Conservation (phyloP, 2,888 invertebrate species). For the Amblyjoppa proteus region DNA sequence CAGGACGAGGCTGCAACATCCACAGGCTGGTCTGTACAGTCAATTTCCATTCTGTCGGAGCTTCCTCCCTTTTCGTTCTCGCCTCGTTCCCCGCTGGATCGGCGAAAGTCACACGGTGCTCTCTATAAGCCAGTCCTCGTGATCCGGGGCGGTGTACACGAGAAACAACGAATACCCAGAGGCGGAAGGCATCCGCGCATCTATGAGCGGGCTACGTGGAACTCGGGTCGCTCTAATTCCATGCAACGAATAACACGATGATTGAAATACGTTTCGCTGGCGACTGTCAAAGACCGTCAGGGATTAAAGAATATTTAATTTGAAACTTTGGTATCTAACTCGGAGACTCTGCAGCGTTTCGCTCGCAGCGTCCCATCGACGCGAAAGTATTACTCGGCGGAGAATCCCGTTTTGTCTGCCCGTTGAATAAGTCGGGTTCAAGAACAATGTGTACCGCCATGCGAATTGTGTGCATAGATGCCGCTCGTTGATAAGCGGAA, state of each 20-base stretch:
- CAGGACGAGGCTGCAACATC: slow-evolving; percentile 17
- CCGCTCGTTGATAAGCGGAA: slow-evolving; percentile 42
- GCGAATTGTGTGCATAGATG: slow-evolving; percentile 28
- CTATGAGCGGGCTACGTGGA: slow-evolving; percentile 11
- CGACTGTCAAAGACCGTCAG: not conserved
- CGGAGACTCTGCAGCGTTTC: not conserved
- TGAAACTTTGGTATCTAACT: not conserved
- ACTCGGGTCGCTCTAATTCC: slow-evolving; percentile 11
- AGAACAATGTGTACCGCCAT: slow-evolving; percentile 35
- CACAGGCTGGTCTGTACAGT: not conserved
- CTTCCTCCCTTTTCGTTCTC: slow-evolving; percentile 10
- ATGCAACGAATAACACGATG: not conserved
- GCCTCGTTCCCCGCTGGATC: not conserved
- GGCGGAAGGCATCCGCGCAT: slow-evolving; percentile 1
- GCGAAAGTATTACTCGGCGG: not conserved
- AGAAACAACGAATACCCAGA: not conserved
- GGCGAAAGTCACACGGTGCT: slow-evolving; percentile 1
- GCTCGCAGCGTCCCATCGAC: not conserved
- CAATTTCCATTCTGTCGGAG: slow-evolving; percentile 4
- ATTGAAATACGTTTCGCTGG: slow-evolving; percentile 4
- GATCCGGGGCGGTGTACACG: slow-evolving; percentile 16
- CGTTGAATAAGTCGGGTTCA: slow-evolving; percentile 19
- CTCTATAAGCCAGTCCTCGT: not conserved
- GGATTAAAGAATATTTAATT: slow-evolving; percentile 16
- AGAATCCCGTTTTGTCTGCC: slow-evolving; percentile 3